A percentile compares a stretch with the other conserved stretches of the same genome.
Evolutionary conservation across 2,797 vertebrate species (phyloP).

Genomic region (Aphelocoma californica): DNA sequence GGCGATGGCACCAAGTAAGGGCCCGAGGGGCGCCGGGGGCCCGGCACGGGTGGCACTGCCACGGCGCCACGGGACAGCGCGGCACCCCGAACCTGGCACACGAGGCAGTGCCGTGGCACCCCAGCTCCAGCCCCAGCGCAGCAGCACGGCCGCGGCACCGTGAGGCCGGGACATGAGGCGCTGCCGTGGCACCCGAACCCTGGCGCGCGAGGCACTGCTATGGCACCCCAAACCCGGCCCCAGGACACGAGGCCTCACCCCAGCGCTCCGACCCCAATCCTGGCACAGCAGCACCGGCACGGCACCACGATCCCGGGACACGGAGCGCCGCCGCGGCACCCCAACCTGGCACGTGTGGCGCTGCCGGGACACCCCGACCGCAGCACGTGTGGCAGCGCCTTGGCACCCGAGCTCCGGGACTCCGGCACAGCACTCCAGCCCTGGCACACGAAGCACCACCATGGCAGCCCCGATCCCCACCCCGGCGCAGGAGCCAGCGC

Average conservation of each 20-base stretch:
- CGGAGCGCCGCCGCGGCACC: neutral
- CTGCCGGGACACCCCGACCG: neutral
- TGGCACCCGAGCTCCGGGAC: accelerated
- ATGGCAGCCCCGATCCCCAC: neutral
- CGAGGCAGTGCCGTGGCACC: neutral
- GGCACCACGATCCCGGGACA: neutral
- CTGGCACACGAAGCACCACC: no score
- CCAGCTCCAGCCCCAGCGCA: accelerated
- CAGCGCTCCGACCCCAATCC: neutral
- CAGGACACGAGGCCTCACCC: neutral
- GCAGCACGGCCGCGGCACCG: neutral
- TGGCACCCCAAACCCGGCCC: neutral
- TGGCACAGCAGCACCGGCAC: neutral
- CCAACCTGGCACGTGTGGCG: neutral
- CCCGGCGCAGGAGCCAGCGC: neutral
- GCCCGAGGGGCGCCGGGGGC: neutral
- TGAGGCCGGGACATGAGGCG: no score
- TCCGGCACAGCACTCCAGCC: neutral
- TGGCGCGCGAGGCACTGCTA: neutral
- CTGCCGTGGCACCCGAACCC: neutral
- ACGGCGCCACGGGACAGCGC: no score
- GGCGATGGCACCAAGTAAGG: no score
- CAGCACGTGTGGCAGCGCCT: neutral
- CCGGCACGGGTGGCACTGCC: neutral
- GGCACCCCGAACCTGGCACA: accelerated